These are phyloP conservation scores for Arion vulgaris DNA, from an alignment of 1,140 invertebrate species.

Conservation along the genomic window DNA sequence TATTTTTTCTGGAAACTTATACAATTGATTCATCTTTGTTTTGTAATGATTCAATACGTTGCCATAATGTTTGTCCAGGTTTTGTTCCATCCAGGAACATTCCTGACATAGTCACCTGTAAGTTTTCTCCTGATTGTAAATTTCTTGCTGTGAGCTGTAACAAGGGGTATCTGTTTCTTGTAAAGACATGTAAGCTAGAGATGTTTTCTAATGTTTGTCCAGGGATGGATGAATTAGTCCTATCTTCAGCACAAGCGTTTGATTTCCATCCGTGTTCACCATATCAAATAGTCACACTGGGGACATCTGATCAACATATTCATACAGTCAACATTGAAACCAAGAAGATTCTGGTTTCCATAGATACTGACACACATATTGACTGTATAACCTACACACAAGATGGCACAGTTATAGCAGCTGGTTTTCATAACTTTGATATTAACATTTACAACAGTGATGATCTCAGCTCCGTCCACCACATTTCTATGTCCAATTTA, in stretches of 20 bases:
- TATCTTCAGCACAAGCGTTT: constrained; percentile 50
- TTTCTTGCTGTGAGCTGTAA: constrained; percentile 50
- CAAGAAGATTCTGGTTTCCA: constrained; percentile 16
- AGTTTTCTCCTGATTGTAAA: constrained; percentile 56
- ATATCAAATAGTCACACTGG: constrained; percentile 48
- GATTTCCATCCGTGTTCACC: constrained; percentile 53
- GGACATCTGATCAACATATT: constrained; percentile 40
- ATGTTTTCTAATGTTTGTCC: constrained; percentile 40
- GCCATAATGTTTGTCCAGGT: constrained; percentile 44
- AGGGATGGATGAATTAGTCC: constrained; percentile 34
- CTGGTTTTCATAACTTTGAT: constrained; percentile 34
- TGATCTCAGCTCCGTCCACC: constrained; percentile 5
- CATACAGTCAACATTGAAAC: constrained; percentile 44
- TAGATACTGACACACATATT: constrained; percentile 14
- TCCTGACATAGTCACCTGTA: constrained; percentile 55
- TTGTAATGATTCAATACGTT: constrained; percentile 21
- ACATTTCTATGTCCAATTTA: constrained; percentile 35
- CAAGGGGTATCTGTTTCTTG: constrained; percentile 46
- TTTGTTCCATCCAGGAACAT: constrained; percentile 42
- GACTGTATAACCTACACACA: constrained; percentile 44
- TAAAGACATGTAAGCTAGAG: constrained; percentile 33
- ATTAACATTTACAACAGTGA: constrained; percentile 30
- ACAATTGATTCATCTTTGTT: constrained; percentile 24
- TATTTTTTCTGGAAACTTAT: constrained; percentile 45
- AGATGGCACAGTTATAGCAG: constrained; percentile 38